Base-by-base conservation (phyloP, 2,888 invertebrate genomes). In the Drosophila sordidula region DNA sequence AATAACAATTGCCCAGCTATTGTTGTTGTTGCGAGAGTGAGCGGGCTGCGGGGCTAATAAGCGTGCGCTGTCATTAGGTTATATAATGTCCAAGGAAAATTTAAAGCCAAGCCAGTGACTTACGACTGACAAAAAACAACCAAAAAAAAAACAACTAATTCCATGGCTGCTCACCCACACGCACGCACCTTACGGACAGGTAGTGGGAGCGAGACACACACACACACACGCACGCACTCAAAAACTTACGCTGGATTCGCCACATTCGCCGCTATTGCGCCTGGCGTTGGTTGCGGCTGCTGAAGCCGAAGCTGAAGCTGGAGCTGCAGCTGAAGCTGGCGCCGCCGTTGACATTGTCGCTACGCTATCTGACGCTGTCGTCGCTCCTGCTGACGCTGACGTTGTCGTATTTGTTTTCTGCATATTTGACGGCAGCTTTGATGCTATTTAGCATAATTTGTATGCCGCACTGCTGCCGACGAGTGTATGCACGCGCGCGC, bases 371-470 rank as follows among this genome's bases (percentile, higher is more conserved):
- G 51, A 29, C 47, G 51, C 38, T 58, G 47, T 9, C 11, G 32
- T 32, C 36, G 50, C 34, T 66, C 46, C 59, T 54, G 57, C 47
- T 59, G 42, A 32, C 38, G 49, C 29, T 64, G 70, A 22, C 47
- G 63, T 52, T 61, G 59, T 45, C 61, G 62, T 54, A 42, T 61
- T 67, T 62, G 26, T 59, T 61, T 75, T 71, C 55, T 84, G 75
- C 63, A 80, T 75, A 69, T 42, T 87, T 69, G 36, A 61, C 52
- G 62, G 41, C 78, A 77, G 62, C 70, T 56, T 74, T 80, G 74
- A 83, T 74, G 75, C 81, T 83, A 38, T 66, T 87, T 83, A 73
- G 87, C 81, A 81, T 81, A 81, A 80, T 80, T 80, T 83, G 77
- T 66, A 83, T 77, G 80, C 83, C 87, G 76, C 67, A 61, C 77